These are phyloP conservation scores for Pasiphila rectangulata DNA, from an alignment of 2,888 invertebrate species.

Conservation along the genomic window DNA sequence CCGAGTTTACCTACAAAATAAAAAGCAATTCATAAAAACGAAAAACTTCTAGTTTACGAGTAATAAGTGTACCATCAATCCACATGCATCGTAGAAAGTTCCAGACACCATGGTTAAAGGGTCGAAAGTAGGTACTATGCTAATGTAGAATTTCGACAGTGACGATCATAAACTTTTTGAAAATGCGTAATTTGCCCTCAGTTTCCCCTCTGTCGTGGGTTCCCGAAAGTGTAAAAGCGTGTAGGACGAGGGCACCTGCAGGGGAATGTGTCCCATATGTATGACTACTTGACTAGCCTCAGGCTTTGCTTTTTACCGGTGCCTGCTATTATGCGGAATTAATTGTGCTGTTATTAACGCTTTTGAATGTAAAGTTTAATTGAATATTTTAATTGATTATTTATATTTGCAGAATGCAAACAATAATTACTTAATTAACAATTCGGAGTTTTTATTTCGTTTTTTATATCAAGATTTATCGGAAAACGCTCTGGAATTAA, in stretches of 20 bases:
- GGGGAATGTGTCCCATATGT: slow-evolving; percentile 60
- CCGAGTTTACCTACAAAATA: not conserved
- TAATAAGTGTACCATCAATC: slow-evolving; percentile 5
- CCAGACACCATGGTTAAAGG: slow-evolving; percentile 7
- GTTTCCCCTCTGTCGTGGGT: slow-evolving; percentile 45
- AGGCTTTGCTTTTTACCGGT: slow-evolving; percentile 54
- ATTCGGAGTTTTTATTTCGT: no score
- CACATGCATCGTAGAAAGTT: slow-evolving; percentile 7
- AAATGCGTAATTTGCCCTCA: slow-evolving; percentile 32
- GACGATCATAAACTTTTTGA: slow-evolving; percentile 49
- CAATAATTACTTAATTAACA: no score
- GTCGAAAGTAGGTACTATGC: slow-evolving; percentile 10
- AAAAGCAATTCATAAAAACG: not conserved
- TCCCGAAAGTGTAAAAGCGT: slow-evolving; percentile 70
- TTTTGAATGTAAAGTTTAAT: slow-evolving; percentile 35
- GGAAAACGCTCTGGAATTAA: slow-evolving; percentile 41
- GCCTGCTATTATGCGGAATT: slow-evolving; percentile 44
- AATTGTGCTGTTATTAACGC: slow-evolving; percentile 52
- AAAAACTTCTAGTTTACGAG: not conserved
- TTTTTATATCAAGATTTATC: no score
- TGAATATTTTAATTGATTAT: slow-evolving; percentile 10
- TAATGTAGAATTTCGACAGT: slow-evolving; percentile 42
- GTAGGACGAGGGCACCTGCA: slow-evolving; percentile 52
- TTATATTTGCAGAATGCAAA: no score
- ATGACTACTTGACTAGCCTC: slow-evolving; percentile 50